phyloP scores from a whole-genome alignment of 2,888 invertebrate genomes.

The Melikaiella ostensackeni region DNA sequence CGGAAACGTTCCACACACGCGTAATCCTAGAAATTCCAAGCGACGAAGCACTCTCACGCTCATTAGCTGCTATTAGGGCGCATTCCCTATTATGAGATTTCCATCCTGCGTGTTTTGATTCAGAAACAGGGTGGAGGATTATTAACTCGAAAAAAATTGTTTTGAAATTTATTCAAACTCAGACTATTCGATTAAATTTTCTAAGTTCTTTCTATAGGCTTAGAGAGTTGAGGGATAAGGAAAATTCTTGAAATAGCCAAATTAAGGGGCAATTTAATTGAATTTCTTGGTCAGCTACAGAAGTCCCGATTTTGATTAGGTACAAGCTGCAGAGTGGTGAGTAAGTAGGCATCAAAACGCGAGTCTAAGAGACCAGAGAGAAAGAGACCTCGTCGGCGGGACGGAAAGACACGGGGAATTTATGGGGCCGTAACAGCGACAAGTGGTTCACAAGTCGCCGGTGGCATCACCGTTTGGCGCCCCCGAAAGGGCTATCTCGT shows the following conservation, averaged over 20 bases:
- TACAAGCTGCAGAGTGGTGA: conserved; percentile 58
- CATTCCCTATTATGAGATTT: background rate
- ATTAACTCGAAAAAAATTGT: background rate
- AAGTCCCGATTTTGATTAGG: conserved; percentile 59
- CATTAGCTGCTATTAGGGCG: conserved; percentile 21
- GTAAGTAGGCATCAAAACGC: conserved; percentile 67
- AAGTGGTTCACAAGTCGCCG: conserved; percentile 82
- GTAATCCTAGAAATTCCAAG: conserved; percentile 32
- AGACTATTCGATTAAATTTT: no score
- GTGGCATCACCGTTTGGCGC: conserved; percentile 81
- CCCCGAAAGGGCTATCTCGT: conserved; percentile 71
- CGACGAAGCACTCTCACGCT: conserved; percentile 13
- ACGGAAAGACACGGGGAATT: conserved; percentile 76
- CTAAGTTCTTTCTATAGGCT: no score
- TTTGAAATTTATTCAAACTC: background rate
- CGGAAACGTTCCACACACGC: conserved; percentile 23
- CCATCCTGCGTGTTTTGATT: conserved; percentile 33
- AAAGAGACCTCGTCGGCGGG: conserved; percentile 58
- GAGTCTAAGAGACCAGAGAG: conserved; percentile 60
- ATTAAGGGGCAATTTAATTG: no score
- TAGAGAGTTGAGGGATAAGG: no score
- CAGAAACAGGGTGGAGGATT: background rate
- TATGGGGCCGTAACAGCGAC: conserved; percentile 82
- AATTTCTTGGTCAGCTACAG: background rate
- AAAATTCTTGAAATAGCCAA: no score